Evolutionary conservation across 1,140 invertebrate genomes (phyloP).

Genomic region (Wiebesia pumilae): DNA sequence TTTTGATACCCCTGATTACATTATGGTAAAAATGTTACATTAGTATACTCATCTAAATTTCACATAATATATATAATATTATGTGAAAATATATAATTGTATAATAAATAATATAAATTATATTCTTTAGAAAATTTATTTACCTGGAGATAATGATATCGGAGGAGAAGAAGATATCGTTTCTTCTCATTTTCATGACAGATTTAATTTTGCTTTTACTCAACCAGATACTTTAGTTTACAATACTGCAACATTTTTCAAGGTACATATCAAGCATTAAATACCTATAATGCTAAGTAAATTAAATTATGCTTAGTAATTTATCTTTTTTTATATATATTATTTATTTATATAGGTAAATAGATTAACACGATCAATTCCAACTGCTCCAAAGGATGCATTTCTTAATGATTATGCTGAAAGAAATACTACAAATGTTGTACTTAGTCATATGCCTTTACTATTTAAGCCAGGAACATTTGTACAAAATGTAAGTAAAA

Average conservation of each 20-base stretch:
- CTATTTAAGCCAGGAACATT: slow-evolving; percentile 79
- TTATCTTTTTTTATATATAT: slow-evolving; percentile 24
- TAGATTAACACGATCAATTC: slow-evolving; percentile 77
- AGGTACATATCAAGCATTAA: slow-evolving; percentile 67
- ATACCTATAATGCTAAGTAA: slow-evolving; percentile 52
- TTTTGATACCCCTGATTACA: slow-evolving; percentile 78
- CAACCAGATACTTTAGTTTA: slow-evolving; percentile 80
- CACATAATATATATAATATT: neutral
- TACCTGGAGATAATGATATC: slow-evolving; percentile 96
- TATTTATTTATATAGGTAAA: slow-evolving; percentile 80
- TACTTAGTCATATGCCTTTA: slow-evolving; percentile 83
- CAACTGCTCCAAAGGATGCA: slow-evolving; percentile 73
- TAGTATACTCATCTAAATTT: neutral
- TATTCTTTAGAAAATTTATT: slow-evolving; percentile 83
- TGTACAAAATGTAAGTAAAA: slow-evolving; percentile 76
- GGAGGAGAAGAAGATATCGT: slow-evolving; percentile 91
- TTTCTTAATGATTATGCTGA: slow-evolving; percentile 78
- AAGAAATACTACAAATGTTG: slow-evolving; percentile 78
- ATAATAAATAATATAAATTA: slow-evolving; percentile 36
- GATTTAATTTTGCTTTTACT: slow-evolving; percentile 87
- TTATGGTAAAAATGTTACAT: slow-evolving; percentile 72
- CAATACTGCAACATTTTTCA: slow-evolving; percentile 78
- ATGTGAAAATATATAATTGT: too few relatives aligned
- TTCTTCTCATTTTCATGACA: slow-evolving; percentile 81
- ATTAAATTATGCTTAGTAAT: neutral